Base-by-base conservation (phyloP, 64 coral and sea anemone species). In the Montipora foliosa region DNA sequence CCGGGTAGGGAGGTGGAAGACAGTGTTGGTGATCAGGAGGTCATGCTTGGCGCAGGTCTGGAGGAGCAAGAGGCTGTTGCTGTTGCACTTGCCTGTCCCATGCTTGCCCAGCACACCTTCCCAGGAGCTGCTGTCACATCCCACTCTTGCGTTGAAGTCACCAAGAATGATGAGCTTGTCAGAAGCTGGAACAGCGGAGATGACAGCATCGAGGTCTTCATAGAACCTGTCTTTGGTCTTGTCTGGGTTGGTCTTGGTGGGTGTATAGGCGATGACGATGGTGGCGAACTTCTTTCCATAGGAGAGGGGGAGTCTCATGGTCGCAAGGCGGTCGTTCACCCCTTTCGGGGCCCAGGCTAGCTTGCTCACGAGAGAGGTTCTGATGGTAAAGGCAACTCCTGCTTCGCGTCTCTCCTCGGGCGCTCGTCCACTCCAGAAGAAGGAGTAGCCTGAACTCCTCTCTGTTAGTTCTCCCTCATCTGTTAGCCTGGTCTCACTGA, bases 261-360 rank as follows among this genome's bases (percentile, higher is more conserved):
- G 79, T 10, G 8, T 80, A 49, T 62, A 79, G 45, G 76, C 77
- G 24, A 37, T 91, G 16, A 72, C 81, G 2, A 82, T 46, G 24
- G 69, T 79, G 22, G 79, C 79, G 77, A 47, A 79, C 5, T 79
- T 69, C 20, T 29, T 91, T 21, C 66, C 88, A 12, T 68, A 77
- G 74, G 55, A 79, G 25, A 29, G 25, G 25, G 25, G 25, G 25
- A 29, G 25, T 29, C 25, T 29, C 25, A 29, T 29, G 25, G 60
- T 58, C 75, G 8, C 25, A 75, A 6, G 6, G 17, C 3, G 67
- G 67, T 11, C 25, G 9, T 64, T 64, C 9, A 64, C 16, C 16
- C 60, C 60, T 64, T 64, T 64, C 16, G 60, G 60, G 16, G 16
- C 9, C 9, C 16, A 12, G 60, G 60, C 16, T 12, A 4, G 60